Conservation (phyloP, 2,888 invertebrate species). For the Calephelis perditalis region DNA sequence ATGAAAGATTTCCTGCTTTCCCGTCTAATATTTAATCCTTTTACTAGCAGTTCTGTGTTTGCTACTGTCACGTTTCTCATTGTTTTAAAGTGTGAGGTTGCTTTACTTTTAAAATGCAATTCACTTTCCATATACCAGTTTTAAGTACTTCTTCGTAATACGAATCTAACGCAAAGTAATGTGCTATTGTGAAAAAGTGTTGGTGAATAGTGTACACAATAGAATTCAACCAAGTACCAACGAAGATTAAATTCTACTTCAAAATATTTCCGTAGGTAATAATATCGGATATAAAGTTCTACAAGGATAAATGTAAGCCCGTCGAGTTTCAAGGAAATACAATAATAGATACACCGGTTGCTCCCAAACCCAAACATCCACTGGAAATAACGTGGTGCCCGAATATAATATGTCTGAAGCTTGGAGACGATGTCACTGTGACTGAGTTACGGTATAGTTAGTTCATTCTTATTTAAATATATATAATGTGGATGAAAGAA, state of each 20-base stretch:
- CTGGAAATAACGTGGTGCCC: conserved; percentile 20
- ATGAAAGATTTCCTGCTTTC: no score
- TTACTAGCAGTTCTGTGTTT: no score
- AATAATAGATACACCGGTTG: background rate
- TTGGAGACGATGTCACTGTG: conserved; percentile 18
- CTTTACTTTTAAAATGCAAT: no score
- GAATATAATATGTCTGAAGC: conserved; percentile 22
- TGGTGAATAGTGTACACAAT: no score
- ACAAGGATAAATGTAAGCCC: conserved; percentile 13
- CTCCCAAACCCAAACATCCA: conserved; percentile 17
- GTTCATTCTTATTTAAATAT: background rate
- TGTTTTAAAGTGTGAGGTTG: no score
- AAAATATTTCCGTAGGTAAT: conserved; percentile 4
- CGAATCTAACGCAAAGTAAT: no score
- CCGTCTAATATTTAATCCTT: no score
- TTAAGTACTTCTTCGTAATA: no score
- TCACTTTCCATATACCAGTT: no score
- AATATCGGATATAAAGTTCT: conserved; percentile 1
- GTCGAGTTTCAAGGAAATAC: conserved; percentile 3
- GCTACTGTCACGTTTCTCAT: no score
- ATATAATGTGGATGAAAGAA: background rate
- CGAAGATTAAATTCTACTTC: background rate
- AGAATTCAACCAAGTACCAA: no score
- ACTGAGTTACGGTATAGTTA: conserved; percentile 22
- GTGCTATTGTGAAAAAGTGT: no score